Evolutionary conservation across 2,113 vertebrate species (phyloP).

Genomic region (Marmota flaviventris): DNA sequence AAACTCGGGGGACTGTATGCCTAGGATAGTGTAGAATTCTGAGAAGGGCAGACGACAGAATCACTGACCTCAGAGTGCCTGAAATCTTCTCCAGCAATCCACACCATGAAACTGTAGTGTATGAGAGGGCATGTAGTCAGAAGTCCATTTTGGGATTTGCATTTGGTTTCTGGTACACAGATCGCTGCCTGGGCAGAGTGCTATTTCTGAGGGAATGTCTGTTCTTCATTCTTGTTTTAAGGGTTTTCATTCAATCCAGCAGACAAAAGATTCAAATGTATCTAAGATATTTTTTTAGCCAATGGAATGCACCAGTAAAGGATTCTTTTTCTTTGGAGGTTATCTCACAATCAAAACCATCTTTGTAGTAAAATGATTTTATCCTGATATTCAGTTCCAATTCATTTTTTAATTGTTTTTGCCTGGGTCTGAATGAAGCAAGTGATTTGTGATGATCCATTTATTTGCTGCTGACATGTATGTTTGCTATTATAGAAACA

Average conservation of each 20-base stretch:
- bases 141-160: background rate
- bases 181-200: background rate
- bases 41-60: background rate
- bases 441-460: slow-evolving; percentile 67
- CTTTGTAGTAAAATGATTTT: slow-evolving; percentile 77
- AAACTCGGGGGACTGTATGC: background rate
- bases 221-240: slow-evolving; percentile 75
- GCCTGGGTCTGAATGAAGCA: slow-evolving; percentile 58
- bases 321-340: slow-evolving; percentile 74
- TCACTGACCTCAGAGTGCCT: background rate
- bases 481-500: slow-evolving; percentile 67
- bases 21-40: background rate
- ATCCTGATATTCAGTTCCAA: slow-evolving; percentile 62
- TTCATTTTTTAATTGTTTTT: slow-evolving; percentile 60
- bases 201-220: slow-evolving; percentile 52
- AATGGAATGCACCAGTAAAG: slow-evolving; percentile 65
- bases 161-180: background rate
- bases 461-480: slow-evolving; percentile 67
- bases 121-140: background rate
- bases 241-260: slow-evolving; percentile 68
- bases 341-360: slow-evolving; percentile 80
- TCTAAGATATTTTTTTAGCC: slow-evolving; percentile 72
- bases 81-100: background rate
- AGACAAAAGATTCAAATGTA: slow-evolving; percentile 72
- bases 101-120: background rate